These are phyloP conservation scores for Rhinella marina DNA, from an alignment of 2,797 vertebrate species.

Conservation along the genomic window DNA sequence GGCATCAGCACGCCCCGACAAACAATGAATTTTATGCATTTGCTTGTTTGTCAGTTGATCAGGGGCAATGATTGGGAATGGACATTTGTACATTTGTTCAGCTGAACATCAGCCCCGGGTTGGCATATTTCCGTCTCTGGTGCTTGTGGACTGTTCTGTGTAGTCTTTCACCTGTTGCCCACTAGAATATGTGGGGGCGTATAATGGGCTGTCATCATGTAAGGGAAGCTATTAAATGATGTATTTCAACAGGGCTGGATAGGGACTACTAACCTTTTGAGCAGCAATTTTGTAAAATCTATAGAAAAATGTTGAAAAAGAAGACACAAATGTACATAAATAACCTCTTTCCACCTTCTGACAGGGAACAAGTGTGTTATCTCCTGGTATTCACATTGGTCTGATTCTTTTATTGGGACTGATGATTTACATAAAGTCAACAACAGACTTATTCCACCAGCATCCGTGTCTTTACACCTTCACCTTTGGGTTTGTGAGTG, in stretches of 20 bases:
- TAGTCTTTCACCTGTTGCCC: too few relatives aligned
- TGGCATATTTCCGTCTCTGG: too few relatives aligned
- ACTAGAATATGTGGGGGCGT: too few relatives aligned
- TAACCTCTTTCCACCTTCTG: slow-evolving; percentile 54
- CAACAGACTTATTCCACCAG: slow-evolving; percentile 88
- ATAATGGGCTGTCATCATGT: too few relatives aligned
- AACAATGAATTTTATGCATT: too few relatives aligned
- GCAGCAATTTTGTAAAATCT: background rate
- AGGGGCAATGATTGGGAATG: too few relatives aligned
- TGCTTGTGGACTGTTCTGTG: too few relatives aligned
- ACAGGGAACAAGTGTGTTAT: slow-evolving; percentile 96
- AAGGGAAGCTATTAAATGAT: background rate
- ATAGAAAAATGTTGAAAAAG: background rate
- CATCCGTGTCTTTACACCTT: slow-evolving; percentile 93
- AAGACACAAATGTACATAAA: background rate
- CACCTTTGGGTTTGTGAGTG: slow-evolving; percentile 89
- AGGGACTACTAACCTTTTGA: background rate
- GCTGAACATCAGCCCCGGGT: too few relatives aligned
- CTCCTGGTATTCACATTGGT: slow-evolving; percentile 90
- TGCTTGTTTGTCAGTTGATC: too few relatives aligned
- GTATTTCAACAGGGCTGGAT: background rate
- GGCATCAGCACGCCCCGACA: too few relatives aligned
- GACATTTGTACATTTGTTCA: too few relatives aligned
- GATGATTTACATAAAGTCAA: slow-evolving; percentile 96
- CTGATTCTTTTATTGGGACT: slow-evolving; percentile 88